Evolutionary conservation across 2,888 invertebrate species (phyloP).

Genomic region (Troides aeacus): DNA sequence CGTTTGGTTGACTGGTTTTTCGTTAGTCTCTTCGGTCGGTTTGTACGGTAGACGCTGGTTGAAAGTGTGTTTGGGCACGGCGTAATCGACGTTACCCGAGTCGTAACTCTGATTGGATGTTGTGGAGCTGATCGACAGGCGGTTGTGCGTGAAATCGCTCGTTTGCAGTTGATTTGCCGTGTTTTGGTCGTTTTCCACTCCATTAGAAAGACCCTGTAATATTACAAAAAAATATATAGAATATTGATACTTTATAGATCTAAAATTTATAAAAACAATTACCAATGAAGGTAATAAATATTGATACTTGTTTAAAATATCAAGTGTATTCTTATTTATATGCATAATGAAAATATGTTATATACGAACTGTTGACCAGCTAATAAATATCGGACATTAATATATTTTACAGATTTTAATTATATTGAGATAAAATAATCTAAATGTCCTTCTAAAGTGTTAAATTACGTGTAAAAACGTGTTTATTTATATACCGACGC

Average conservation of each 20-base stretch:
- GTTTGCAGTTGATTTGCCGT: slow-evolving; percentile 58
- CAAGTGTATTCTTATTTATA: too few relatives aligned
- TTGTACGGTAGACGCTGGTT: slow-evolving; percentile 52
- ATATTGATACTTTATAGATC: background rate
- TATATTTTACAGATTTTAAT: too few relatives aligned
- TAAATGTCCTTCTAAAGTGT: too few relatives aligned
- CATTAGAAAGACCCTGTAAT: slow-evolving; percentile 73
- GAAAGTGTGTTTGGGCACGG: slow-evolving; percentile 64
- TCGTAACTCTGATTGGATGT: slow-evolving; percentile 74
- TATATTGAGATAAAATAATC: too few relatives aligned
- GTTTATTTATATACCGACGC: too few relatives aligned
- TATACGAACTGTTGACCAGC: too few relatives aligned
- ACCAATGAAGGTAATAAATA: too few relatives aligned
- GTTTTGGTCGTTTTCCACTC: slow-evolving; percentile 74
- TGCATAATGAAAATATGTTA: too few relatives aligned
- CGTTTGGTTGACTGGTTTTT: slow-evolving; percentile 51
- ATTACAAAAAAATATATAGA: background rate
- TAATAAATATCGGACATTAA: too few relatives aligned
- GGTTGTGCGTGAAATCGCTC: slow-evolving; percentile 62
- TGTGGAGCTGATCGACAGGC: slow-evolving; percentile 70
- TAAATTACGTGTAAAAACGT: too few relatives aligned
- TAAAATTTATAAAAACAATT: background rate
- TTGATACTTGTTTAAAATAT: too few relatives aligned
- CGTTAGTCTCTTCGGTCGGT: slow-evolving; percentile 54
- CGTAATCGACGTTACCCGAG: slow-evolving; percentile 64